A percentile compares a stretch with the other conserved stretches of the same genome.
Evolutionary conservation across 2,888 invertebrate genomes (phyloP).

Genomic region (Spisula solida): DNA sequence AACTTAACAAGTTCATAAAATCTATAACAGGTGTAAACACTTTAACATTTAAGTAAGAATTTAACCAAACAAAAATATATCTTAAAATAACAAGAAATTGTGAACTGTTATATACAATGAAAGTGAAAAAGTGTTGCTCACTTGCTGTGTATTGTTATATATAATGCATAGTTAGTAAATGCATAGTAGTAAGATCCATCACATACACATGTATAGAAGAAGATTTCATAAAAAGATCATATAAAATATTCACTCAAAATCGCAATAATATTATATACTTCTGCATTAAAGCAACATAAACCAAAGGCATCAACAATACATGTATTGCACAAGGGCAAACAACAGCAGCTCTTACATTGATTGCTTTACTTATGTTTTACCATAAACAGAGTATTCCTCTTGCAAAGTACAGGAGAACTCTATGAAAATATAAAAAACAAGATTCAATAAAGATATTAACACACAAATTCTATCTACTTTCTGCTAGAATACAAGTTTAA

Average conservation of each 20-base stretch:
- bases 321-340: slow-evolving; percentile 16
- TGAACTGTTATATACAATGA: background rate
- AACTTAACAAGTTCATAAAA: background rate
- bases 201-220: background rate
- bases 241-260: background rate
- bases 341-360: background rate
- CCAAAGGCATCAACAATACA: no score
- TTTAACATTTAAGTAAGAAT: background rate
- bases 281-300: background rate
- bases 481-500: no score
- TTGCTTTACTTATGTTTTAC: background rate
- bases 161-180: background rate
- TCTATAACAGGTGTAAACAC: background rate
- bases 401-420: slow-evolving; percentile 26
- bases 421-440: slow-evolving; percentile 6
- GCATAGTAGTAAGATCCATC: no score
- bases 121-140: background rate
- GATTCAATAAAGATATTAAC: no score
- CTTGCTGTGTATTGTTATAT: background rate
- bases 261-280: background rate
- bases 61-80: background rate
- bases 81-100: background rate
- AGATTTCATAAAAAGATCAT: background rate
- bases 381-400: slow-evolving; percentile 21
- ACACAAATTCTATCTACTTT: no score